These are phyloP conservation scores for Agapornis roseicollis DNA, from an alignment of 2,113 vertebrate genomes.

Conservation along the genomic window DNA sequence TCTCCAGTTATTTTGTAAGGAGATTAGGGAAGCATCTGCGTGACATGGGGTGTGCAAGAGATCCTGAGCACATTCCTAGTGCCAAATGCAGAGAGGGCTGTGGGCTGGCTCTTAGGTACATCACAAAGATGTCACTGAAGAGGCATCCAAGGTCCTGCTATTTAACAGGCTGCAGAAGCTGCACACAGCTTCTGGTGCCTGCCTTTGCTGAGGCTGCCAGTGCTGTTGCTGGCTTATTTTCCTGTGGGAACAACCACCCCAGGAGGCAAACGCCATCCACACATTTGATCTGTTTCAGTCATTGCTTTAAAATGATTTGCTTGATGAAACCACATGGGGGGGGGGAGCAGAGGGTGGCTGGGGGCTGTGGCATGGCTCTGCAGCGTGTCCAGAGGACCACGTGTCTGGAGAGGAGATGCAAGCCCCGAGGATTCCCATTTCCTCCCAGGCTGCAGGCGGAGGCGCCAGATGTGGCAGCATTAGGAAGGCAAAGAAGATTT, in stretches of 20 bases:
- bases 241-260: neutral
- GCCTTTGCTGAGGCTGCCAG: neutral
- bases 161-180: neutral
- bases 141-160: neutral
- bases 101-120: neutral
- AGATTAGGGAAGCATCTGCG: neutral
- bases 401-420: neutral
- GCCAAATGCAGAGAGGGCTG: neutral
- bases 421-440: neutral
- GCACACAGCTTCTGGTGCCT: neutral
- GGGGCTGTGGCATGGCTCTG: neutral
- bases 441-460: neutral
- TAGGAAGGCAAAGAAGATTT: slow-evolving; percentile 46
- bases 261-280: slow-evolving; percentile 33
- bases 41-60: neutral
- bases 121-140: neutral
- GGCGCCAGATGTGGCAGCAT: slow-evolving; percentile 59
- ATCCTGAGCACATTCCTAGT: neutral
- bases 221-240: neutral
- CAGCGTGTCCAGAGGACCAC: neutral
- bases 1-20: neutral
- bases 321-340: neutral
- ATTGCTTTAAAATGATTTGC: slow-evolving; percentile 25
- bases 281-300: neutral
- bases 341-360: slow-evolving; percentile 12